These are phyloP conservation scores for Harpagoxenus sublaevis DNA, from an alignment of 2,888 invertebrate species.

Conservation along the genomic window DNA sequence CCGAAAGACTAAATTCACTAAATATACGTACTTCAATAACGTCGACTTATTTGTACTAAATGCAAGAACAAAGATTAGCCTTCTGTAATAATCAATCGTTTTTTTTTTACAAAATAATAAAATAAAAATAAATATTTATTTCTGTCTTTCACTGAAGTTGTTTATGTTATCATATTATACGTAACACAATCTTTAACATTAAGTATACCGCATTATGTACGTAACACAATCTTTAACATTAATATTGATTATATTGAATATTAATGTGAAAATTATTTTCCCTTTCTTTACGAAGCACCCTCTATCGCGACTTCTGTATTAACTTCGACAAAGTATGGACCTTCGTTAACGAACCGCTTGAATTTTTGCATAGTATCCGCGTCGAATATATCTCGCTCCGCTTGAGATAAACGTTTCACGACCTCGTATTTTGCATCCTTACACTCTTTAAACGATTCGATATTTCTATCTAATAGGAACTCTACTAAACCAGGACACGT, in stretches of 20 bases:
- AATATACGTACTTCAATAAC: background rate
- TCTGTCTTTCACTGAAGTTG: background rate
- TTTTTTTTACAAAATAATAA: background rate
- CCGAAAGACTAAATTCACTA: slow-evolving; percentile 7
- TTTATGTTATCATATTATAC: slow-evolving; percentile 1
- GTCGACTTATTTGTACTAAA: background rate
- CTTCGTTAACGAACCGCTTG: slow-evolving; percentile 91
- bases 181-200: slow-evolving; percentile 1
- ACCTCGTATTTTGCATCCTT: slow-evolving; percentile 93
- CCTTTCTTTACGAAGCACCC: slow-evolving; percentile 85
- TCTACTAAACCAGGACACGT: slow-evolving; percentile 92
- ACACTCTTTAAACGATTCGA: slow-evolving; percentile 90
- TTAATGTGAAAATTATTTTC: background rate
- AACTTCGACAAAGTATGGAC: slow-evolving; percentile 92
- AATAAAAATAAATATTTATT: slow-evolving; percentile 31
- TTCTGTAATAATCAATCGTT: background rate
- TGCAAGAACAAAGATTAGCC: background rate
- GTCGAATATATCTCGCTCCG: slow-evolving; percentile 88
- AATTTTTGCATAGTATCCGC: slow-evolving; percentile 88
- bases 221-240: slow-evolving; percentile 1
- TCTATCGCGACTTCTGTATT: slow-evolving; percentile 92
- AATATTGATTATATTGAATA: slow-evolving; percentile 35
- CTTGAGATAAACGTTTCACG: slow-evolving; percentile 88
- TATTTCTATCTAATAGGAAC: slow-evolving; percentile 92
- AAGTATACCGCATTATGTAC: slow-evolving; percentile 10